These are phyloP conservation scores for Melanogrammus aeglefinus DNA, from an alignment of 2,797 vertebrate genomes.

Conservation along the genomic window DNA sequence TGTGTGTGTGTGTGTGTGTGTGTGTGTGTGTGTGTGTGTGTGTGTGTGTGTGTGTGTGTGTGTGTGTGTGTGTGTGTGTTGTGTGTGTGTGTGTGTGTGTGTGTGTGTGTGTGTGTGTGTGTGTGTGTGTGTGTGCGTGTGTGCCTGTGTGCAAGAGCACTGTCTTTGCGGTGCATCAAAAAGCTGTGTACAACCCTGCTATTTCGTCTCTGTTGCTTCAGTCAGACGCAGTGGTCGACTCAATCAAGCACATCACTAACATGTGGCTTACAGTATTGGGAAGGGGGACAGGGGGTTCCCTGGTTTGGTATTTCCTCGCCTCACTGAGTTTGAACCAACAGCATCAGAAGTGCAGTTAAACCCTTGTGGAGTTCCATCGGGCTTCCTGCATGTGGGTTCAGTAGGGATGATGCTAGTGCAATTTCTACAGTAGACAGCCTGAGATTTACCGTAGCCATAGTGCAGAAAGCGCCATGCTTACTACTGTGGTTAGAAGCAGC, in stretches of 20 bases:
- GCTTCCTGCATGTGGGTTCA: background rate
- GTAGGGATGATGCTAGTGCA: conserved; percentile 3
- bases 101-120: background rate
- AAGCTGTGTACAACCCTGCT: conserved; percentile 29
- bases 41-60: conserved; percentile 7
- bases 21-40: conserved; percentile 11
- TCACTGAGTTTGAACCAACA: background rate
- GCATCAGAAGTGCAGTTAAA: background rate
- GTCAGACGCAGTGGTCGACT: background rate
- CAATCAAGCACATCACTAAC: background rate
- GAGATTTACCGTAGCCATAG: conserved; percentile 7
- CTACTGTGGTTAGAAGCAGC: background rate
- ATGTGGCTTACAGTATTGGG: too few relatives aligned
- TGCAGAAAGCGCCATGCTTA: conserved; percentile 2
- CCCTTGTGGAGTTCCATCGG: background rate
- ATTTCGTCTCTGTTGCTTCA: conserved; percentile 28
- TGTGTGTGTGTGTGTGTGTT: conserved; percentile 17
- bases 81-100: conserved; percentile 12
- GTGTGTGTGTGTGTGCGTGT: conserved; percentile 17
- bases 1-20: conserved; percentile 9
- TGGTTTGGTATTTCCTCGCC: background rate
- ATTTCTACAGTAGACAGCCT: background rate
- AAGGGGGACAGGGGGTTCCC: too few relatives aligned
- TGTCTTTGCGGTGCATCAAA: background rate
- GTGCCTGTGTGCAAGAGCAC: conserved; percentile 19